A percentile compares a stretch with the other conserved stretches of the same genome.
These are phyloP conservation scores for Paraplagusia blochii DNA, from an alignment of 2,113 vertebrate species.

Conservation along the genomic window DNA sequence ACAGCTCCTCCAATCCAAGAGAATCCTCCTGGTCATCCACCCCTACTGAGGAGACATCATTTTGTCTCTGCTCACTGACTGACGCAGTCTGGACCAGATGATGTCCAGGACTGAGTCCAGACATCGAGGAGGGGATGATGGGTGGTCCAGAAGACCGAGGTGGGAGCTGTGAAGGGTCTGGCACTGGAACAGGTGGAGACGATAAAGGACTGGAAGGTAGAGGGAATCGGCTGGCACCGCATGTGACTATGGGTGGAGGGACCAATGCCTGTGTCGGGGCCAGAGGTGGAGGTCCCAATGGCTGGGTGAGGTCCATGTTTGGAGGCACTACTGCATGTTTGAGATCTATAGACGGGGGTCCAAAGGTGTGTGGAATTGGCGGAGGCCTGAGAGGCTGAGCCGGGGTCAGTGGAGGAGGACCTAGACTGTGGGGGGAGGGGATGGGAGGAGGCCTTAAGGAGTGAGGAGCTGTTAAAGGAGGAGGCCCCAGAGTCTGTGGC, in stretches of 20 bases:
- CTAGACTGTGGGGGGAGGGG: constrained; percentile 63
- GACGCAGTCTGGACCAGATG: constrained; percentile 67
- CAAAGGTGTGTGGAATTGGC: constrained; percentile 52
- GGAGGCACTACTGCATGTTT: constrained; percentile 59
- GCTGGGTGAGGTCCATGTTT: constrained; percentile 53
- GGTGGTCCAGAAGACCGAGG: constrained; percentile 68
- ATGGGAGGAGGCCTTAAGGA: constrained; percentile 58
- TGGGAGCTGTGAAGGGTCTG: constrained; percentile 76
- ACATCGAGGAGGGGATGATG: constrained; percentile 45
- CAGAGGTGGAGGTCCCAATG: constrained; percentile 50
- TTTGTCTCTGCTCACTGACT: constrained; percentile 78
- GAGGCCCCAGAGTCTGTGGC: constrained; percentile 46
- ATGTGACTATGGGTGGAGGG: constrained; percentile 56
- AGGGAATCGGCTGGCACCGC: constrained; percentile 51
- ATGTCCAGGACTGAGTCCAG: constrained; percentile 44
- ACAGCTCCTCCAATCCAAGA: constrained; percentile 91
- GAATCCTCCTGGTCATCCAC: constrained; percentile 83
- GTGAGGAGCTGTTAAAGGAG: constrained; percentile 50
- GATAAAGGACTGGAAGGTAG: constrained; percentile 66
- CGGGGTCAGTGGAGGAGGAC: constrained; percentile 52
- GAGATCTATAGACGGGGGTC: constrained; percentile 55
- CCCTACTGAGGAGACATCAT: constrained; percentile 79
- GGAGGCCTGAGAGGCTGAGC: constrained; percentile 54
- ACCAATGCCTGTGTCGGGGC: constrained; percentile 63
- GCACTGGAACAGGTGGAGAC: constrained; percentile 44